These are phyloP conservation scores for Sorex maritimensis DNA, from an alignment of 2,797 vertebrate genomes.

Conservation along the genomic window DNA sequence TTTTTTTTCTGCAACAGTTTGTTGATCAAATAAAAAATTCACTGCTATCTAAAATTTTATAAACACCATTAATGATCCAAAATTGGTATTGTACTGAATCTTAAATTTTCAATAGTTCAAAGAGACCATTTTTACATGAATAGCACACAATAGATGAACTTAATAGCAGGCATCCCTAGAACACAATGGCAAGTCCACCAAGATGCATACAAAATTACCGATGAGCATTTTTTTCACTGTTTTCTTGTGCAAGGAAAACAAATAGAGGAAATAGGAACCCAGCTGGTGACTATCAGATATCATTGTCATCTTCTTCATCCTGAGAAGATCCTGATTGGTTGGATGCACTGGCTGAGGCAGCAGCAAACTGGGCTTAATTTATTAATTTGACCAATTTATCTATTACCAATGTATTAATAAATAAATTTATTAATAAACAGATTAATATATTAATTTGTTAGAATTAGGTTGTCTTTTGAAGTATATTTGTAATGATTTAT, in stretches of 20 bases:
- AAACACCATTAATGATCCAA: conserved; percentile 94
- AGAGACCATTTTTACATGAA: conserved; percentile 92
- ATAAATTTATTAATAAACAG: too few species aligned
- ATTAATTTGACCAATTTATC: too few species aligned
- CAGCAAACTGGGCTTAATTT: conserved; percentile 96
- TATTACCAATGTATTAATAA: too few species aligned
- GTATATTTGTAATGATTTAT: conserved; percentile 14
- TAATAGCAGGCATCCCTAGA: conserved; percentile 91
- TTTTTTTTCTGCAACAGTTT: conserved; percentile 91
- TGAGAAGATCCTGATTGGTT: conserved; percentile 98
- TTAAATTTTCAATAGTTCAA: conserved; percentile 92
- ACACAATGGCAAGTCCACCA: conserved; percentile 91
- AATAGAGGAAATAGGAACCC: conserved; percentile 86
- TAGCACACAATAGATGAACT: conserved; percentile 90
- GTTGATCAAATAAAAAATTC: conserved; percentile 92
- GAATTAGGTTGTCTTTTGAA: conserved; percentile 15
- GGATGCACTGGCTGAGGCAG: conserved; percentile 96
- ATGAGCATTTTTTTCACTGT: conserved; percentile 91
- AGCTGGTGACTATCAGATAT: conserved; percentile 94
- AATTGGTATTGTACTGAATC: conserved; percentile 93
- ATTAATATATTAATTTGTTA: too few species aligned
- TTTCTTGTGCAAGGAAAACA: conserved; percentile 90
- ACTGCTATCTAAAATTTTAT: conserved; percentile 93
- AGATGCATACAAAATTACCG: conserved; percentile 90
- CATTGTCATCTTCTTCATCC: conserved; percentile 99